Conservation (phyloP, 1,140 invertebrate genomes). For the Eciton burchellii region DNA sequence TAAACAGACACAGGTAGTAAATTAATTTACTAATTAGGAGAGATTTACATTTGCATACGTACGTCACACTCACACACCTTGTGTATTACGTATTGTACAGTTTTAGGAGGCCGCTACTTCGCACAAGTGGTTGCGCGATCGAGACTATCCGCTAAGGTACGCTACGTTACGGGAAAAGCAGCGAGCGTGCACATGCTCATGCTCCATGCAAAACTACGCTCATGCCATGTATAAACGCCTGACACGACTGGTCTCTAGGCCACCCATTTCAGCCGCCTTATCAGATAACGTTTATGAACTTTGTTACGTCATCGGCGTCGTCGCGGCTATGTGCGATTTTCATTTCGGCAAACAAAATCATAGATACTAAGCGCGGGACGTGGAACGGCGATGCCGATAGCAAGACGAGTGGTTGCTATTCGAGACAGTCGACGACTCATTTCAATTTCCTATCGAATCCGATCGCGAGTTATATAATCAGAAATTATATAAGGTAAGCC, state of each 20-base stretch:
- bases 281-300: conserved; percentile 30
- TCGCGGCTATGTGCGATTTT: conserved; percentile 6
- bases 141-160: conserved; percentile 27
- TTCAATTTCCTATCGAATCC: not conserved
- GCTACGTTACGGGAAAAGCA: conserved; percentile 51
- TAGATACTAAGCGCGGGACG: conserved; percentile 10
- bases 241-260: conserved; percentile 4
- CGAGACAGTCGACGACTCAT: not conserved
- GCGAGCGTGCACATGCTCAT: conserved; percentile 78
- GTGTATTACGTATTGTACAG: conserved; percentile 40
- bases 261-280: conserved; percentile 20
- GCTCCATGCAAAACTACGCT: conserved; percentile 55
- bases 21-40: no score
- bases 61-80: conserved; percentile 37
- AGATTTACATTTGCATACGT: conserved; percentile 57
- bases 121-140: conserved; percentile 15
- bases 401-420: not conserved
- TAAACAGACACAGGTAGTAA: conserved; percentile 67
- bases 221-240: conserved; percentile 37
- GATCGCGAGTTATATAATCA: conserved; percentile 11
- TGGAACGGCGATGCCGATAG: conserved; percentile 7
- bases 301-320: conserved; percentile 1
- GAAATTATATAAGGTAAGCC: no score
- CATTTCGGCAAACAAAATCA: conserved; percentile 40
- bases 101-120: conserved; percentile 31